Conservation (phyloP, 1,140 invertebrate species). For the Bombus ignitus region DNA sequence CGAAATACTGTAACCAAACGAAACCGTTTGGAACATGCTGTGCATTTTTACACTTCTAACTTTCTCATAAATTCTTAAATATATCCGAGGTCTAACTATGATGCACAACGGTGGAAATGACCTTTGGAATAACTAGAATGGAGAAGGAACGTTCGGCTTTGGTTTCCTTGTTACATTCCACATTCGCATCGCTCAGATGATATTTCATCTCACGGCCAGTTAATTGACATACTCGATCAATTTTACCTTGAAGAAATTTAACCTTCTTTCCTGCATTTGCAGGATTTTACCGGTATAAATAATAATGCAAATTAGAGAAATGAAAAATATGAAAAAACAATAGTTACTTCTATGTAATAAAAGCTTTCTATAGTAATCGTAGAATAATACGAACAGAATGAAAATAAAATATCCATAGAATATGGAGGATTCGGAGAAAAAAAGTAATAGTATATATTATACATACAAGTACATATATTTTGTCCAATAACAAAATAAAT, state of each 20-base stretch:
- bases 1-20: no score
- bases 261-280: neutral
- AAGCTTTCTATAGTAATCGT: no score
- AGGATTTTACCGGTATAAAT: neutral
- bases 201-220: constrained; percentile 13
- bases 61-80: no score
- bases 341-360: neutral
- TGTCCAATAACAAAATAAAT: no score
- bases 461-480: no score
- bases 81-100: neutral
- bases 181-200: neutral
- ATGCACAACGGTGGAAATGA: neutral
- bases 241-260: constrained; percentile 29
- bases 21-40: no score
- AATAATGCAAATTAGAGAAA: neutral
- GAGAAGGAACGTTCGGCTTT: neutral
- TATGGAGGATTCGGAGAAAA: no score
- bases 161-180: neutral
- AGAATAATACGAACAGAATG: no score
- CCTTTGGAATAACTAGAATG: neutral
- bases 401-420: no score
- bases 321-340: neutral
- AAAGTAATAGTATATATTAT: no score
- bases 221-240: constrained; percentile 33
- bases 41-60: no score